phyloP scores from a whole-genome alignment of 2,888 invertebrate species.

The Agrenia bidenticulata region DNA sequence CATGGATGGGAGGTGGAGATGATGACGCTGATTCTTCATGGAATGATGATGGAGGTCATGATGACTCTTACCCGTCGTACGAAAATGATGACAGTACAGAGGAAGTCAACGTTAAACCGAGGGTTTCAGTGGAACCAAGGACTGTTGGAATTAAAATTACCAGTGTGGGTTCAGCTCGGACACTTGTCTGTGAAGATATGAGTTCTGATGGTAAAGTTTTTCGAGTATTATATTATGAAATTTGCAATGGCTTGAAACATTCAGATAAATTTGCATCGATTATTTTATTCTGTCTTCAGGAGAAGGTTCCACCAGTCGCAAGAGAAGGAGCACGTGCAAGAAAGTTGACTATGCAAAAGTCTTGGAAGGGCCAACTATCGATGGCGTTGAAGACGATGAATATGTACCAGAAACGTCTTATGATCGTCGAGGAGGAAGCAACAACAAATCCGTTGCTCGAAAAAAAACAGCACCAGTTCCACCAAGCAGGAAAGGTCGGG shows the following conservation, averaged over 20 bases:
- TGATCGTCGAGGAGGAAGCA: background rate
- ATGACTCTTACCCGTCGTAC: background rate
- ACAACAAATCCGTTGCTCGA: background rate
- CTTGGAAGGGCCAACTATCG: conserved; percentile 5
- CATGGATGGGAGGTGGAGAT: background rate
- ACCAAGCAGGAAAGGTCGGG: conserved; percentile 2
- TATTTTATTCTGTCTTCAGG: background rate
- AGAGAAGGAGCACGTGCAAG: conserved; percentile 3
- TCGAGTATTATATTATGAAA: too few relatives aligned
- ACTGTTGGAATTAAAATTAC: conserved; percentile 15
- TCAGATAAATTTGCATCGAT: background rate
- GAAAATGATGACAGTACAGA: conserved; percentile 4
- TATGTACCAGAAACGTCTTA: background rate
- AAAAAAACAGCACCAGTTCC: conserved; percentile 7
- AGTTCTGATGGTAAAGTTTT: conserved; percentile 11
- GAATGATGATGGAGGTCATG: conserved; percentile 14
- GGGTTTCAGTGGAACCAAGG: background rate
- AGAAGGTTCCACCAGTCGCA: background rate
- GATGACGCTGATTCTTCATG: background rate
- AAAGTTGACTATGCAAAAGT: conserved; percentile 24
- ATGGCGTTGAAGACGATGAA: conserved; percentile 17
- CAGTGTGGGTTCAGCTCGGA: conserved; percentile 8
- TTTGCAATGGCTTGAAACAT: background rate
- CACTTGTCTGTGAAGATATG: conserved; percentile 6
- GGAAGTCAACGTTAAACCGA: conserved; percentile 3